Percentiles rank a stretch among this genome's conserved stretches.
phyloP scores from a whole-genome alignment of 2,888 invertebrate species.

The Xanthorhoe spadicearia region DNA sequence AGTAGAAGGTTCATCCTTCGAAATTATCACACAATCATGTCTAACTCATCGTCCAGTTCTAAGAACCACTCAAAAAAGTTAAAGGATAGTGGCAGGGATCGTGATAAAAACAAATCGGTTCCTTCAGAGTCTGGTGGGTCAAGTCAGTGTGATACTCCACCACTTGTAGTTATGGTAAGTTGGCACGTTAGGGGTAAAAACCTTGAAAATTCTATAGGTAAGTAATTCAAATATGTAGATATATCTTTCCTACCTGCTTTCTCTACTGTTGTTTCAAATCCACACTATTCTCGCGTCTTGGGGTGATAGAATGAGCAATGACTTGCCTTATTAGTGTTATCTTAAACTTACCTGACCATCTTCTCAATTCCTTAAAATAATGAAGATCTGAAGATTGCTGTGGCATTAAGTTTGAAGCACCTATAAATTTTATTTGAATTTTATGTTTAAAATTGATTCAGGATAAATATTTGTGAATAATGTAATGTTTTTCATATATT shows the following conservation, averaged over 20 bases:
- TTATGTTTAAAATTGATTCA: too few relatives aligned
- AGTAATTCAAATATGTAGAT: not conserved
- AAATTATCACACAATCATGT: constrained; percentile 53
- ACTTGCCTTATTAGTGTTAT: too few relatives aligned
- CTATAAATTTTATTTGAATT: too few relatives aligned
- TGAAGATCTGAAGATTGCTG: too few relatives aligned
- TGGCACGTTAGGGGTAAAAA: not conserved
- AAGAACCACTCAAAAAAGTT: constrained; percentile 74
- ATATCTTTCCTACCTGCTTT: not conserved
- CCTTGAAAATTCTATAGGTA: not conserved
- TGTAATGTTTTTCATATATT: not conserved
- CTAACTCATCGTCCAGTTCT: constrained; percentile 64
- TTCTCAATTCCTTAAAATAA: too few relatives aligned
- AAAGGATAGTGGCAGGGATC: constrained; percentile 66
- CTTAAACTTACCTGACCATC: too few relatives aligned
- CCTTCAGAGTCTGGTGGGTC: constrained; percentile 80
- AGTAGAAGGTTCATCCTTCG: not conserved
- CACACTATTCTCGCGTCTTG: too few relatives aligned
- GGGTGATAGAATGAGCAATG: too few relatives aligned
- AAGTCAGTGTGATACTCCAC: constrained; percentile 80
- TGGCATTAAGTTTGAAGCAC: too few relatives aligned
- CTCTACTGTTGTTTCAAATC: too few relatives aligned
- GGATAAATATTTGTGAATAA: too few relatives aligned
- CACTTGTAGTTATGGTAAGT: constrained; percentile 75
- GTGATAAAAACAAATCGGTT: constrained; percentile 74